These are phyloP conservation scores for Penaeus monodon DNA, from an alignment of 2,888 invertebrate species.

Conservation along the genomic window DNA sequence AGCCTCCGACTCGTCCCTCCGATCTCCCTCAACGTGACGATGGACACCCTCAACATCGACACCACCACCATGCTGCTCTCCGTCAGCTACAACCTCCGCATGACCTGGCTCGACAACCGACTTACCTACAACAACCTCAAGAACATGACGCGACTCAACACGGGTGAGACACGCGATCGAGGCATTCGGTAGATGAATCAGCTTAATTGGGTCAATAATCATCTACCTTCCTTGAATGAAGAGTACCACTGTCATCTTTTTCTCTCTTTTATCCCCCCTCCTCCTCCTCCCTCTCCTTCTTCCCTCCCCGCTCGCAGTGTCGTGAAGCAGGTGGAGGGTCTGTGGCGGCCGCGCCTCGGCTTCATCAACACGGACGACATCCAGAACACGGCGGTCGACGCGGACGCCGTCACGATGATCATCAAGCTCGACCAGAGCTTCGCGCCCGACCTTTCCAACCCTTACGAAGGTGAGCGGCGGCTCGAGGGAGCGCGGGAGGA, in stretches of 20 bases:
- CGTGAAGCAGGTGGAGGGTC: constrained; percentile 43
- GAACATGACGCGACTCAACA: constrained; percentile 51
- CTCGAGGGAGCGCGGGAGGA: too few relatives aligned
- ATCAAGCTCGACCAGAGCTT: constrained; percentile 4
- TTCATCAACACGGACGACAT: constrained; percentile 62
- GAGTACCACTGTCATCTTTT: too few relatives aligned
- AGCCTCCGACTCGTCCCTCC: constrained; percentile 41
- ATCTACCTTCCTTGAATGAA: too few relatives aligned
- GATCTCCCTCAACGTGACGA: constrained; percentile 37
- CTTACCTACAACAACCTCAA: constrained; percentile 62
- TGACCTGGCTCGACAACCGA: constrained; percentile 58
- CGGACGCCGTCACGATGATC: constrained; percentile 51
- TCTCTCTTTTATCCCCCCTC: not conserved
- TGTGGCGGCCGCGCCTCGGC: constrained; percentile 51
- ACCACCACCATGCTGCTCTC: constrained; percentile 52
- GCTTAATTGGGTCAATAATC: not conserved
- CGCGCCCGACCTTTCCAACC: constrained; percentile 41
- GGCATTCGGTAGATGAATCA: not conserved
- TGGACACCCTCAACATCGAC: constrained; percentile 45
- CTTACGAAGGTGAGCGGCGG: constrained; percentile 41
- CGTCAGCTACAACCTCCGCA: constrained; percentile 48
- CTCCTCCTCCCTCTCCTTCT: not conserved
- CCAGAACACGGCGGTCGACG: constrained; percentile 49
- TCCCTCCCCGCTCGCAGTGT: not conserved
- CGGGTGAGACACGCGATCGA: constrained; percentile 29